Base-by-base conservation (phyloP, 2,797 vertebrate species). In the Acrocephalus scirpaceus region DNA sequence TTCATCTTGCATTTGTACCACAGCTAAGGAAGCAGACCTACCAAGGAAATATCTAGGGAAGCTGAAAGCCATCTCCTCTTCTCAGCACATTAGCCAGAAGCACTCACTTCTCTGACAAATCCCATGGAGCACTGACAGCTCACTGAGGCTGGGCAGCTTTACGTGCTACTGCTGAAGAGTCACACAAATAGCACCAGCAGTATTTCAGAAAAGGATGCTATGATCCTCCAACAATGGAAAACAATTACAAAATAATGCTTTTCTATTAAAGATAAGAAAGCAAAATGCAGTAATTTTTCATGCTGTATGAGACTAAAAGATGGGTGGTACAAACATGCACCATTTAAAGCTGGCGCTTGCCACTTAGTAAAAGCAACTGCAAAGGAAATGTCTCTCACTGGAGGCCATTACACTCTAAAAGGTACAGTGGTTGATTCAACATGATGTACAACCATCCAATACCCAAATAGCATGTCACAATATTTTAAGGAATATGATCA, bases 401-500 rank as follows among this genome's bases (percentile, higher is more conserved):
- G 86, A 94, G 69, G 90, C 95, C 93, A 91, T 57, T 34, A 27
- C 26, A 50, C 66, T 92, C 65, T 30, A 48, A 87, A 86, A 94
- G 61, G 22, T 19, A 60, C 2, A 5, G 30, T 42, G 53, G 48
- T 62, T 90, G 65, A 92, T 86, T 92, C 91, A 86, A 44, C 21
- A 34, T 76, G 66, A 91, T 61, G 25, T 45, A 88, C 47, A 47
- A 32, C 72, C 58, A 69, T 78, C 62, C 70, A 78, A 47, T 54
- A 79, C 18, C 12, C 78, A 87, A 61, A 92, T 2, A 90, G 69
- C 54, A 62, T 51, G 72, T 65, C 82, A 72, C 69, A 66, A 88
- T 85, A 61, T 92, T 93, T 95, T 86, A 95, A 81, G 29, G 73
- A 71, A 85, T 88, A 62, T 16, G 30, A 96, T 92, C 38, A 77